phyloP scores from a whole-genome alignment of 1,140 invertebrate species.

The Lysiphlebus fabarum region DNA sequence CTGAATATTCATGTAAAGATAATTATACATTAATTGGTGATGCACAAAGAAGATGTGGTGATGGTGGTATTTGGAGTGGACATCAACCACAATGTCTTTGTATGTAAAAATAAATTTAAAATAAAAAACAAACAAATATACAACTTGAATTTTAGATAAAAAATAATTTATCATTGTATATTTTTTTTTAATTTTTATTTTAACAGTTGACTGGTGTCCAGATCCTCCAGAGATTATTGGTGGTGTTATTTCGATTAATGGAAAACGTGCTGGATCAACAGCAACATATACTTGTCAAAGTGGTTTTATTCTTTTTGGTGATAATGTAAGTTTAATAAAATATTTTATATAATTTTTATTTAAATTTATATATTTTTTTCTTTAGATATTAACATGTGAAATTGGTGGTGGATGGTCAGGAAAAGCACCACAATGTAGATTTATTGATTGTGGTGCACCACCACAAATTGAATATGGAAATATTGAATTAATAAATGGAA shows the following conservation, averaged over 20 bases:
- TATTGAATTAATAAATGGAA: constrained; percentile 69
- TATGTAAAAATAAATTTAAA: too few species aligned
- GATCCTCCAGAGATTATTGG: constrained; percentile 73
- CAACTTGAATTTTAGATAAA: neutral
- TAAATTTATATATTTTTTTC: too few species aligned
- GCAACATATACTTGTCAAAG: constrained; percentile 77
- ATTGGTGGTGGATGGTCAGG: constrained; percentile 80
- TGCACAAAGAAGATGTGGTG: constrained; percentile 69
- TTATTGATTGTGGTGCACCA: constrained; percentile 84
- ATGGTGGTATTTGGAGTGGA: constrained; percentile 78
- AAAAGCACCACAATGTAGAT: constrained; percentile 75
- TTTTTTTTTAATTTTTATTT: constrained; percentile 15
- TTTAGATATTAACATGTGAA: constrained; percentile 73
- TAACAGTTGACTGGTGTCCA: constrained; percentile 76
- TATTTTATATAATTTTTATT: too few species aligned
- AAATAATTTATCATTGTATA: neutral
- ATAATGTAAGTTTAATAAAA: constrained; percentile 59
- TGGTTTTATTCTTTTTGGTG: constrained; percentile 81
- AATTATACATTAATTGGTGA: constrained; percentile 83
- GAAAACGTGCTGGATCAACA: constrained; percentile 71
- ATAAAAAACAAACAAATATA: constrained; percentile 7
- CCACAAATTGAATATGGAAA: constrained; percentile 73
- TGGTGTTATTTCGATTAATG: constrained; percentile 66
- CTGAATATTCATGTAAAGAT: constrained; percentile 73
- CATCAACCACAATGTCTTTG: constrained; percentile 75